phyloP scores from a whole-genome alignment of 2,797 vertebrate species.

The Platalea minor region DNA sequence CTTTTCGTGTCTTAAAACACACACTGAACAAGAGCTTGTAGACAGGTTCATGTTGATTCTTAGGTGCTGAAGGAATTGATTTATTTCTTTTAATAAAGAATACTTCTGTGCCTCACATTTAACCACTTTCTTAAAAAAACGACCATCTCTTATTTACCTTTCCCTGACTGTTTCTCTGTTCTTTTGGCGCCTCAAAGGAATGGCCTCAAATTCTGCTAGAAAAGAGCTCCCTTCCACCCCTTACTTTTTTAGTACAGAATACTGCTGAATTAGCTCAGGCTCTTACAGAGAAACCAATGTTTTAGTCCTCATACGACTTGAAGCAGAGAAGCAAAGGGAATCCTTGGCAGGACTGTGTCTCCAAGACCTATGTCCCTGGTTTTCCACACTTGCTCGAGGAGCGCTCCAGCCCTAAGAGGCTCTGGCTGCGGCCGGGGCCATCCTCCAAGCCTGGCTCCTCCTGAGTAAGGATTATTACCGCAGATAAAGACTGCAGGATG shows the following conservation, averaged over 20 bases:
- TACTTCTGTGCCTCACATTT: not conserved
- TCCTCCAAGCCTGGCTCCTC: not conserved
- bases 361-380: not conserved
- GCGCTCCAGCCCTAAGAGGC: no score
- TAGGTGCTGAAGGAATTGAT: not conserved
- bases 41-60: not conserved
- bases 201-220: not conserved
- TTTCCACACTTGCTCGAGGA: not conserved
- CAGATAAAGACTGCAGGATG: not conserved
- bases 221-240: not conserved
- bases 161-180: not conserved
- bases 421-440: accelerated
- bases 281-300: not conserved
- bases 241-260: not conserved
- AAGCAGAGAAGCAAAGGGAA: not conserved
- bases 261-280: not conserved
- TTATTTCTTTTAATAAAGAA: not conserved
- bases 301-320: not conserved
- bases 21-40: not conserved
- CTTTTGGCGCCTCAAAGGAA: not conserved
- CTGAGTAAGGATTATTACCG: not conserved
- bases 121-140: not conserved
- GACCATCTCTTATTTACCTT: not conserved
- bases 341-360: not conserved
- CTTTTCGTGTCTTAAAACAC: not conserved